phyloP scores from a whole-genome alignment of 2,113 vertebrate genomes.

The Eolophus roseicapilla region DNA sequence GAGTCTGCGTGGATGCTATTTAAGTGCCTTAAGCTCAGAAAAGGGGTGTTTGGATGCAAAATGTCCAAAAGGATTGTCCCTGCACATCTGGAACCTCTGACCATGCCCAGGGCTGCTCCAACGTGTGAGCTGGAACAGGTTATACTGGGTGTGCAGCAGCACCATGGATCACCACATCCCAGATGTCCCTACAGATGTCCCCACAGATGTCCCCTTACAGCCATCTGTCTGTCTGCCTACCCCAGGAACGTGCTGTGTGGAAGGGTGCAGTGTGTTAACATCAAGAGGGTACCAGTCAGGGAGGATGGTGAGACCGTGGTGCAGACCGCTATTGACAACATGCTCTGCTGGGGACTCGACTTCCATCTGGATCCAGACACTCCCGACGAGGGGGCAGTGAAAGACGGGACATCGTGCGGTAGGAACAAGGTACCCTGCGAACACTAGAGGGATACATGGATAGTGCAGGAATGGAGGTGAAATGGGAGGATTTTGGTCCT shows the following conservation, averaged over 20 bases:
- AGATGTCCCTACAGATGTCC: neutral
- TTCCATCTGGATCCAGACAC: neutral
- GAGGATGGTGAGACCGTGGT: neutral
- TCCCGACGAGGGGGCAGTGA: neutral
- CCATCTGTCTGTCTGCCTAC: neutral
- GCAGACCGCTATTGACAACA: neutral
- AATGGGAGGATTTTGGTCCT: neutral
- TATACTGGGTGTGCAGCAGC: neutral
- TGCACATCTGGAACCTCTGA: neutral
- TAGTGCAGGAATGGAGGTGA: accelerated
- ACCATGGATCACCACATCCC: neutral
- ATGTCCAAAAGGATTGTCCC: neutral
- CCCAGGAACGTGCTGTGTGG: neutral
- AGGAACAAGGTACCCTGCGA: neutral
- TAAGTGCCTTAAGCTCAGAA: neutral
- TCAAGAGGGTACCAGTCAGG: neutral
- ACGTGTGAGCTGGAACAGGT: accelerated
- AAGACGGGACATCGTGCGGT: neutral
- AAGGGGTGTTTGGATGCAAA: neutral
- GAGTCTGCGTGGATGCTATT: neutral
- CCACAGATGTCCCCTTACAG: neutral
- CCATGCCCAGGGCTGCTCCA: neutral
- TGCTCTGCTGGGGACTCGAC: neutral
- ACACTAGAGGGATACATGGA: too few relatives aligned
- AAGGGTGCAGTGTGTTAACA: neutral